Percentiles rank a stretch among this genome's conserved stretches.
These are phyloP conservation scores for Tipula vernalis DNA, from an alignment of 2,888 invertebrate species.

Conservation along the genomic window DNA sequence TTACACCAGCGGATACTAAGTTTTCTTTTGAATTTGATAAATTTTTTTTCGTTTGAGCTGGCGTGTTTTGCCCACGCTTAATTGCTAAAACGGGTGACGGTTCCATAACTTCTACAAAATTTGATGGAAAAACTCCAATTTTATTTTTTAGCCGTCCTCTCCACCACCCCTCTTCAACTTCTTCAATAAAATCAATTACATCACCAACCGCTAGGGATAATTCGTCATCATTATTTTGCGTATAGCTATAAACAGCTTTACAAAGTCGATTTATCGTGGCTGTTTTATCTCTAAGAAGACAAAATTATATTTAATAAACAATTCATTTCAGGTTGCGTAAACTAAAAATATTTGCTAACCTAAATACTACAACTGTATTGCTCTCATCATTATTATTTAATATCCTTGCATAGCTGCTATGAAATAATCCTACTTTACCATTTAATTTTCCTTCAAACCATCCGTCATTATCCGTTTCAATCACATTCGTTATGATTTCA, in stretches of 20 bases:
- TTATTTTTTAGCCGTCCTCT: constrained; percentile 69
- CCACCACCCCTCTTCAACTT: constrained; percentile 92
- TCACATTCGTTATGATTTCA: constrained; percentile 69
- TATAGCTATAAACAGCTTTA: constrained; percentile 80
- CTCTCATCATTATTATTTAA: constrained; percentile 31
- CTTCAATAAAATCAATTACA: constrained; percentile 77
- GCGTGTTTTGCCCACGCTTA: constrained; percentile 22
- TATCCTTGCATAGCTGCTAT: constrained; percentile 80
- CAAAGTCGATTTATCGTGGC: constrained; percentile 49
- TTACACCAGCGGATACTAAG: constrained; percentile 29
- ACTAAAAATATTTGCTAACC: not conserved
- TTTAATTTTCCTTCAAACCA: constrained; percentile 80
- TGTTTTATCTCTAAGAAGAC: constrained; percentile 33
- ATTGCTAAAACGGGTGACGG: constrained; percentile 34
- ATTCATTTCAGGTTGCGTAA: not conserved
- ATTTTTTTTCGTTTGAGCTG: constrained; percentile 15
- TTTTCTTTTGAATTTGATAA: constrained; percentile 25
- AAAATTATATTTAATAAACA: not conserved
- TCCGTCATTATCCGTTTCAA: constrained; percentile 57
- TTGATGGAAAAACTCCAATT: constrained; percentile 90
- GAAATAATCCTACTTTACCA: constrained; percentile 79
- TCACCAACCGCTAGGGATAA: constrained; percentile 77
- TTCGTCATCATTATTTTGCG: constrained; percentile 89
- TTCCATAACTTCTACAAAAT: constrained; percentile 70
- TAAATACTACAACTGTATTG: constrained; percentile 24